Conservation (phyloP, 2,113 vertebrate genomes). For the Ptilorrhoa leucosticta region DNA sequence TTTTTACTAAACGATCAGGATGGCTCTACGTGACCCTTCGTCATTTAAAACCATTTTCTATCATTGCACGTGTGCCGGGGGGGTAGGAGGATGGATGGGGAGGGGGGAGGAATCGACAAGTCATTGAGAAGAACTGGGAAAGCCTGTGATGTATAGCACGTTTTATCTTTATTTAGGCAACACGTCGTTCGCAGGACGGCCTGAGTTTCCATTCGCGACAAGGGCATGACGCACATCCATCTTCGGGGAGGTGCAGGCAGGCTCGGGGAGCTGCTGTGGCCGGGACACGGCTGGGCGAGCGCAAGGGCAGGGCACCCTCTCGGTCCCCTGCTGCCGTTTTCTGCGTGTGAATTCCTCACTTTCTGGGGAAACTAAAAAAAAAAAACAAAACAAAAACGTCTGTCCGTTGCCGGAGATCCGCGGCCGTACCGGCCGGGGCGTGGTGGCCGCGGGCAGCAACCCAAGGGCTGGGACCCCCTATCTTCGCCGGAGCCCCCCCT, state of each 20-base stretch:
- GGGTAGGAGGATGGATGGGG: neutral
- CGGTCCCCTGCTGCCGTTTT: neutral
- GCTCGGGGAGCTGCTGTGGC: neutral
- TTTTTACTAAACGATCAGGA: constrained; percentile 72
- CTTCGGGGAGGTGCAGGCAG: neutral
- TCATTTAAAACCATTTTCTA: constrained; percentile 67
- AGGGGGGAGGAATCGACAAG: neutral
- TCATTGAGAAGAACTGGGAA: neutral
- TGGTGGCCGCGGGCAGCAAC: neutral
- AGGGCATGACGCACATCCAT: neutral
- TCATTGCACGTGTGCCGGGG: constrained; percentile 14
- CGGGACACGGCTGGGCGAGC: neutral
- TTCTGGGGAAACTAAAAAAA: neutral
- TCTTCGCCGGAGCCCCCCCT: neutral
- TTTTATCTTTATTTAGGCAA: constrained; percentile 32
- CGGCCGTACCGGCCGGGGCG: rapidly evolving
- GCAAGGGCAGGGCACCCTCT: neutral
- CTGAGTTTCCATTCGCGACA: neutral
- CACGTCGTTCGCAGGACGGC: neutral
- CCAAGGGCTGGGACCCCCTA: neutral
- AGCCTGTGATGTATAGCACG: neutral
- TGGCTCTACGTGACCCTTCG: constrained; percentile 71
- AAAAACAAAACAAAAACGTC: rapidly evolving
- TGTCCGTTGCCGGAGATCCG: neutral
- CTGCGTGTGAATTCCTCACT: neutral